Conservation (phyloP, 2,113 vertebrate genomes). For the Coryphaenoides rupestris region DNA sequence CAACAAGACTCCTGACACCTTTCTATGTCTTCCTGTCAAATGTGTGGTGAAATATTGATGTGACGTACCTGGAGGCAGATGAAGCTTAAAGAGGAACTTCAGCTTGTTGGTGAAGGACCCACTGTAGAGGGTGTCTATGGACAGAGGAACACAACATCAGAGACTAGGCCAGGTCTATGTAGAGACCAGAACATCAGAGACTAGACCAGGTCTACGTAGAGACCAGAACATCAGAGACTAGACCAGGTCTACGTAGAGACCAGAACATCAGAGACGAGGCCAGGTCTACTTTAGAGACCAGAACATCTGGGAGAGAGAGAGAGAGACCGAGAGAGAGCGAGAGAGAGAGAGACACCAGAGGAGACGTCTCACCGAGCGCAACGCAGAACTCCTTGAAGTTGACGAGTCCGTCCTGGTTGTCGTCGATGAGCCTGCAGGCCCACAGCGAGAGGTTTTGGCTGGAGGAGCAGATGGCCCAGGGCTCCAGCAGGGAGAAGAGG, state of each 20-base stretch:
- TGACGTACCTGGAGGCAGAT: conserved; percentile 89
- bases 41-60: background rate
- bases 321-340: background rate
- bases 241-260: no score
- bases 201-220: no score
- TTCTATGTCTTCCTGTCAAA: no score
- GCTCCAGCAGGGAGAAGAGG: conserved; percentile 85
- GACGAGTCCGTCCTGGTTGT: conserved; percentile 84
- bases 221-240: no score
- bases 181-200: no score
- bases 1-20: no score
- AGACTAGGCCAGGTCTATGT: no score
- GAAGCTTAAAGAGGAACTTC: conserved; percentile 95
- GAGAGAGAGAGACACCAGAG: no score
- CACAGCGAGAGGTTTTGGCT: conserved; percentile 83
- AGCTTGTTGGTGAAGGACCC: conserved; percentile 94
- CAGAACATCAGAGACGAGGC: no score
- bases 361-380: conserved; percentile 78
- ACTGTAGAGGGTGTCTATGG: conserved; percentile 85
- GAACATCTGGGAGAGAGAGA: background rate
- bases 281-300: no score
- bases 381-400: conserved; percentile 94
- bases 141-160: no score
- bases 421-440: conserved; percentile 87
- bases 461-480: conserved; percentile 84